These are phyloP conservation scores for Tangara arthus DNA, from an alignment of 2,797 vertebrate genomes.

Conservation along the genomic window DNA sequence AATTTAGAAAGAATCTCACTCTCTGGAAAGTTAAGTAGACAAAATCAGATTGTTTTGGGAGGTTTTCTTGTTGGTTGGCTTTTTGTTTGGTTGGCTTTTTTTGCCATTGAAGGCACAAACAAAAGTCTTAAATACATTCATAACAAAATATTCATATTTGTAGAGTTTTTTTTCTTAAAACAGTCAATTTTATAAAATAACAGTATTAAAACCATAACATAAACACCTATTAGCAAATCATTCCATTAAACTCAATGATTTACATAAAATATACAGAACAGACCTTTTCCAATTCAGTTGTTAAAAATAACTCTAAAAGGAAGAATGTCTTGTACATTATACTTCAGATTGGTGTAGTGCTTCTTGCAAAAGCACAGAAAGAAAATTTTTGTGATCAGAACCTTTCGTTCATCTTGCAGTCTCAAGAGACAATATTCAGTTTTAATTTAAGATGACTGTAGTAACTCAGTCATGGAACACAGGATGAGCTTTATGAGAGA, in stretches of 20 bases:
- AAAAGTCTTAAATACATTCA: neutral
- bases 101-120: neutral
- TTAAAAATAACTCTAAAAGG: neutral
- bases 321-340: neutral
- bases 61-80: rapidly evolving
- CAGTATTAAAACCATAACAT: neutral
- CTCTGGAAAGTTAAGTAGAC: neutral
- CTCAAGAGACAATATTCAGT: neutral
- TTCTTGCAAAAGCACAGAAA: neutral
- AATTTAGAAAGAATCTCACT: neutral
- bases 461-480: neutral
- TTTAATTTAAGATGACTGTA: neutral
- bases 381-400: neutral
- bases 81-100: neutral
- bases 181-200: neutral
- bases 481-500: neutral
- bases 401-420: neutral
- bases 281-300: neutral
- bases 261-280: neutral
- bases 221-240: neutral
- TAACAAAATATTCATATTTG: neutral
- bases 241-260: neutral
- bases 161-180: neutral
- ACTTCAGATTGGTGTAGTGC: neutral
- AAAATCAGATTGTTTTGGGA: neutral